Base-by-base conservation (phyloP, 2,888 invertebrate genomes). In the Spilarctia lutea region DNA sequence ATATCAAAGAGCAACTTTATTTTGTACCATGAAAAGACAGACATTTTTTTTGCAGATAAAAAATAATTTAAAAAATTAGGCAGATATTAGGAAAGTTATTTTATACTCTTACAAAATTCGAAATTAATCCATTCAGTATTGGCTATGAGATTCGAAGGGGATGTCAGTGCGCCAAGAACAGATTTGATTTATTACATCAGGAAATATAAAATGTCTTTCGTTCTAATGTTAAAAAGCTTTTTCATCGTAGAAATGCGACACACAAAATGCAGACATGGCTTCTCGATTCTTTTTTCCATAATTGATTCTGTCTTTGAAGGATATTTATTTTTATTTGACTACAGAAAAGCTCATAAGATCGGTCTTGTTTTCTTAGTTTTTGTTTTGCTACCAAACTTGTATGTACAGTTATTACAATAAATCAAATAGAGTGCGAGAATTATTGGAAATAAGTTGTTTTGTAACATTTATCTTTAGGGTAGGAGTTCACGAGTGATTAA, bases 141-240 rank as follows among this genome's bases (percentile, higher is more conserved):
- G 81, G 82, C 77, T 79, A 73, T 78, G 75, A 79, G 82, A 80
- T 87, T 82, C 81, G 83, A 83, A 81, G 80, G 80, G 77, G 81
- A 83, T 83, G 81, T 85, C 85, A 84, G 83, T 84, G 86, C 82
- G 83, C 79, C 75, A 79, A 81, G 83, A 85, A 79, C 74, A 86
- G 85, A 89, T 89, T 89, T 89, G 87, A 89, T 89, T 89, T 89
- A 88, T 89, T 87, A 88, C 82, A 85, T 82, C 83, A 83, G 85
- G 86, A 86, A 87, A 88, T 86, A 88, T 86, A 82, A 87, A 87
- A 87, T 81, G 83, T 83, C 82, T 84, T 78, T 82, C 82, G 79
- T 83, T 82, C 81, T 84, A 83, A 85, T 84, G 81, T 81, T 84
- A 82, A 86, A 87, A 85, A 85, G 84, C 85, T 87, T 86, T 88